phyloP scores from a whole-genome alignment of 2,888 invertebrate genomes.

The Oligia fasciuncula region DNA sequence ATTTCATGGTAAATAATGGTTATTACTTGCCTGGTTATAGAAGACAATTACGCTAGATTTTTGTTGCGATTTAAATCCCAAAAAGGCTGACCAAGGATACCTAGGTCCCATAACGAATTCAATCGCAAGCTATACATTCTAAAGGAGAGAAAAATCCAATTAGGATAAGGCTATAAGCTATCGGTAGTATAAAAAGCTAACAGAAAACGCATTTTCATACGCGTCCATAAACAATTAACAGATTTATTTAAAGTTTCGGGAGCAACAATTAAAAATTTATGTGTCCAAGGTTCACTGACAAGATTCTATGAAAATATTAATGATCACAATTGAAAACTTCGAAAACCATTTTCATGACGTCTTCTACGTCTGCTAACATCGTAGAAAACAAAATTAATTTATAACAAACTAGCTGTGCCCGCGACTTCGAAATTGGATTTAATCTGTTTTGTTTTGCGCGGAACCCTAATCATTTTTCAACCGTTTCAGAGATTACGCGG shows the following conservation, averaged over 20 bases:
- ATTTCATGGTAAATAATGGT: background rate
- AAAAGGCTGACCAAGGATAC: background rate
- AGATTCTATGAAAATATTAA: background rate
- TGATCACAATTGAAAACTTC: background rate
- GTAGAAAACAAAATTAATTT: background rate
- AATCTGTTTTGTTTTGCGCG: no score
- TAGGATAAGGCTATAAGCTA: constrained; percentile 8
- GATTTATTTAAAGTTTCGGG: background rate
- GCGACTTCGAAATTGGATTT: no score
- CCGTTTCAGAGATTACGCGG: no score
- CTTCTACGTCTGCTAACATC: background rate
- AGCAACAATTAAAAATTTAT: background rate
- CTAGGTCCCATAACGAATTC: background rate
- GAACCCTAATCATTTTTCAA: no score
- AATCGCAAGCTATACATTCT: background rate
- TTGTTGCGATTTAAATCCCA: background rate
- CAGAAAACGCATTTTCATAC: constrained; percentile 5
- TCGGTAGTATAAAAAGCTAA: background rate
- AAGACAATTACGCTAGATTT: no score
- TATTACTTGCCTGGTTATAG: background rate
- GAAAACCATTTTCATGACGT: background rate
- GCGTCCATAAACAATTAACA: background rate
- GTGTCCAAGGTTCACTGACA: no score
- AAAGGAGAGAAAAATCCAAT: background rate
- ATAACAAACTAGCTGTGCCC: background rate